These are phyloP conservation scores for Clarias batrachus DNA, from an alignment of 2,113 vertebrate genomes.

Conservation along the genomic window DNA sequence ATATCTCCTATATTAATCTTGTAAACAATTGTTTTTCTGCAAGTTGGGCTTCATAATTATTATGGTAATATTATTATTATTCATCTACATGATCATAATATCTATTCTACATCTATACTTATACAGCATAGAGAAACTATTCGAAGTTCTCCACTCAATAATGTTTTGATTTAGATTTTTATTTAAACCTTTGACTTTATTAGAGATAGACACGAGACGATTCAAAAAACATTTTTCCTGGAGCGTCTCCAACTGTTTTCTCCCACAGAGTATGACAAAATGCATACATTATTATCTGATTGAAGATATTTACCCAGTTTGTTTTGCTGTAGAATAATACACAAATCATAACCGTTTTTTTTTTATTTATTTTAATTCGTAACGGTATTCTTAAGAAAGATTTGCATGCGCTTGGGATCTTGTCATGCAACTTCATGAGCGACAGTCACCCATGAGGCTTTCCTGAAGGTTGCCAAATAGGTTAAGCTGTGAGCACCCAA, in stretches of 20 bases:
- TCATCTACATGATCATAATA: background rate
- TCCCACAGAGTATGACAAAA: background rate
- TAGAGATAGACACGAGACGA: background rate
- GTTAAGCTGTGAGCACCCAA: background rate
- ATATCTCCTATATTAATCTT: background rate
- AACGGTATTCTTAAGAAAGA: background rate
- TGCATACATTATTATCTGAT: background rate
- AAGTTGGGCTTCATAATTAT: background rate
- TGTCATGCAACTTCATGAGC: background rate
- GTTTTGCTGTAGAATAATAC: background rate
- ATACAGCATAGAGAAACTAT: background rate
- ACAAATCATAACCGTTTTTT: background rate
- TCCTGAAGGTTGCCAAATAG: background rate
- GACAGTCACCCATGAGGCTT: background rate
- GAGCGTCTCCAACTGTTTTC: background rate
- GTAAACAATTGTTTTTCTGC: background rate
- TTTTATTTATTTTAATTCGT: background rate
- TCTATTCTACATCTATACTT: background rate
- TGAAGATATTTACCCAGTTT: background rate
- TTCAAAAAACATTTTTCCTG: background rate
- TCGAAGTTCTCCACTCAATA: background rate
- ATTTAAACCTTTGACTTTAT: background rate
- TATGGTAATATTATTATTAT: background rate
- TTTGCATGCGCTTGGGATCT: background rate
- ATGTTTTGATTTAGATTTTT: background rate